These are phyloP conservation scores for Coluber constrictor DNA, from an alignment of 2,797 vertebrate genomes.

Conservation along the genomic window DNA sequence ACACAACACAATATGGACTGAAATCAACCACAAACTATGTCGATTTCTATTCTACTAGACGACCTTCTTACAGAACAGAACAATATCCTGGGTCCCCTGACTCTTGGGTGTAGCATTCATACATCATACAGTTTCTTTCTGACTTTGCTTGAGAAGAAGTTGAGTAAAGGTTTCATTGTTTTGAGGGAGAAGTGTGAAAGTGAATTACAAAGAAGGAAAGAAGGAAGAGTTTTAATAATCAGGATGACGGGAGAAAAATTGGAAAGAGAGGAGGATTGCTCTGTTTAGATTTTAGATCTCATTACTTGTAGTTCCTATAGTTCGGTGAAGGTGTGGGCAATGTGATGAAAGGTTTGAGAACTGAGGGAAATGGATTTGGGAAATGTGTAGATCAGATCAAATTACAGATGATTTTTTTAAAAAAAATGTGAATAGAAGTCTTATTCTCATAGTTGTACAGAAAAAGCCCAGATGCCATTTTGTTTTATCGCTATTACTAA, in stretches of 20 bases:
- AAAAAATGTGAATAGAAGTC: conserved; percentile 82
- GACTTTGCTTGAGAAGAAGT: conserved; percentile 62
- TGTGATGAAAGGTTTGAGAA: conserved; percentile 84
- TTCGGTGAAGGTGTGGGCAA: conserved; percentile 84
- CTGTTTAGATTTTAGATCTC: conserved; percentile 83
- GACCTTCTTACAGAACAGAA: conserved; percentile 90
- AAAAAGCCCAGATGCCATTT: conserved; percentile 82
- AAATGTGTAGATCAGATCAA: conserved; percentile 86
- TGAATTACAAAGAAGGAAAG: conserved; percentile 83
- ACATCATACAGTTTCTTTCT: conserved; percentile 51
- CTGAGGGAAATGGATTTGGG: conserved; percentile 73
- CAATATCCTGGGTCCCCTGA: conserved; percentile 97
- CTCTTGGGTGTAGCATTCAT: conserved; percentile 89
- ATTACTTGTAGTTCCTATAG: conserved; percentile 84
- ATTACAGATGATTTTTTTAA: conserved; percentile 74
- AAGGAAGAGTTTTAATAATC: conserved; percentile 75
- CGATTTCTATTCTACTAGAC: conserved; percentile 94
- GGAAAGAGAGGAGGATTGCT: conserved; percentile 68
- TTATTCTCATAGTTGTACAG: conserved; percentile 93
- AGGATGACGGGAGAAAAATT: conserved; percentile 63
- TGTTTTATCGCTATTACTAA: conserved; percentile 89
- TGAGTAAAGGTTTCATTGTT: conserved; percentile 58
- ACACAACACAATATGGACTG: conserved; percentile 84
- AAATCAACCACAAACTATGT: conserved; percentile 92
- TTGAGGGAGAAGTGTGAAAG: conserved; percentile 78